phyloP scores from a whole-genome alignment of 92 coral and sea anemone genomes.

The Parazoanthus darwini region DNA sequence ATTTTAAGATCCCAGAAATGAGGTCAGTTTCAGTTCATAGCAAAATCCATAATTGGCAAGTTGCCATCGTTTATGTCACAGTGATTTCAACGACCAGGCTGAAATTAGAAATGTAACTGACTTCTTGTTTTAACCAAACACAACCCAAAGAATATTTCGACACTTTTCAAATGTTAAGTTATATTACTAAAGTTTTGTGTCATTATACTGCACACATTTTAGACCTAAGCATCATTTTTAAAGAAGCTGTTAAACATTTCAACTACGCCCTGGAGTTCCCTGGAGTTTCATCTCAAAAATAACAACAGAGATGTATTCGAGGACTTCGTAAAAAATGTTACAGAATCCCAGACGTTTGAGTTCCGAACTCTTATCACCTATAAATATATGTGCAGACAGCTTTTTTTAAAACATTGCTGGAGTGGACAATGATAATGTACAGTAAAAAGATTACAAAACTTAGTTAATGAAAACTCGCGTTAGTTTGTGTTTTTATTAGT shows the following conservation, averaged over 20 bases:
- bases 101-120: neutral
- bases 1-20: too few relatives aligned
- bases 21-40: neutral
- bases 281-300: neutral
- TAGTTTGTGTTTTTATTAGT: too few relatives aligned
- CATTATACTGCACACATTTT: neutral
- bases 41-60: too few relatives aligned
- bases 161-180: too few relatives aligned
- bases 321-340: neutral
- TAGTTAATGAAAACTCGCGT: too few relatives aligned
- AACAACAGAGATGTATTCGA: neutral
- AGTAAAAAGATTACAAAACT: neutral
- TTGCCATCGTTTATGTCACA: neutral
- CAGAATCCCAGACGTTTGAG: neutral
- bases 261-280: neutral
- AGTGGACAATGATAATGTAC: neutral
- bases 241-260: neutral
- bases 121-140: neutral
- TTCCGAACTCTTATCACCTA: too few relatives aligned
- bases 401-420: neutral
- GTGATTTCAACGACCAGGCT: neutral
- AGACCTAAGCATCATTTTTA: neutral
- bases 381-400: neutral
- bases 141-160: too few relatives aligned
- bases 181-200: neutral